Conservation (phyloP, 2,113 vertebrate species). For the Limanda limanda region DNA sequence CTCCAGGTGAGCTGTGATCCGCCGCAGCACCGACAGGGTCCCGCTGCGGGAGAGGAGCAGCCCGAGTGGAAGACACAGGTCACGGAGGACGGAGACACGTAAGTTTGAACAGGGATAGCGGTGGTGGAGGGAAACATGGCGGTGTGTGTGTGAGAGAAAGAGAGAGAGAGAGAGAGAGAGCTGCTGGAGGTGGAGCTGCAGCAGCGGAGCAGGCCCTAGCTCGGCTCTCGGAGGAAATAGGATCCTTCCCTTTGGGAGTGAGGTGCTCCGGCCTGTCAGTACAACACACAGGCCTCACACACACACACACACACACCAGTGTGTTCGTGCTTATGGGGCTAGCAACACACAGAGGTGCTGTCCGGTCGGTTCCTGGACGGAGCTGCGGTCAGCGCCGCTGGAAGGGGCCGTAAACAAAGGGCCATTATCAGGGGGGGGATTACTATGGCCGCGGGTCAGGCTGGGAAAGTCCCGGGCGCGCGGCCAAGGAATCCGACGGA, state of each 20-base stretch:
- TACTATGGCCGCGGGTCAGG: constrained; percentile 74
- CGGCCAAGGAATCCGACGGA: constrained; percentile 84
- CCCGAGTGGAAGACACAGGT: constrained; percentile 86
- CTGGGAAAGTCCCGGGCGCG: constrained; percentile 96
- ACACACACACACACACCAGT: neutral
- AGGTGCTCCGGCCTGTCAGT: constrained; percentile 38
- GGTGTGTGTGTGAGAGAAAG: neutral
- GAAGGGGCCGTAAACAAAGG: constrained; percentile 78
- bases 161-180: neutral
- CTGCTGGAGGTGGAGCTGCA: too few species aligned
- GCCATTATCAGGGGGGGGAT: constrained; percentile 73
- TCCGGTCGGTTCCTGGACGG: neutral
- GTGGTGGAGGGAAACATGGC: neutral
- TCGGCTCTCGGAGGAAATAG: constrained; percentile 58
- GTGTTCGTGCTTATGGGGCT: neutral
- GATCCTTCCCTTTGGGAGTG: constrained; percentile 56
- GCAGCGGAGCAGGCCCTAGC: constrained; percentile 27
- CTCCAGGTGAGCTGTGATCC: constrained; percentile 79
- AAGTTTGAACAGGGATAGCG: constrained; percentile 72
- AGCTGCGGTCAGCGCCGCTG: constrained; percentile 16
- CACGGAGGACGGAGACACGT: constrained; percentile 97
- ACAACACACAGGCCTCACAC: constrained; percentile 14
- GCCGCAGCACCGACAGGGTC: constrained; percentile 32
- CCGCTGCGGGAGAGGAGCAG: constrained; percentile 31
- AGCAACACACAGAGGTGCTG: neutral